Evolutionary conservation across 2,888 invertebrate genomes (phyloP), one percentile per base, ranked within the genome.

Genomic region (Desoria tigrina): DNA sequence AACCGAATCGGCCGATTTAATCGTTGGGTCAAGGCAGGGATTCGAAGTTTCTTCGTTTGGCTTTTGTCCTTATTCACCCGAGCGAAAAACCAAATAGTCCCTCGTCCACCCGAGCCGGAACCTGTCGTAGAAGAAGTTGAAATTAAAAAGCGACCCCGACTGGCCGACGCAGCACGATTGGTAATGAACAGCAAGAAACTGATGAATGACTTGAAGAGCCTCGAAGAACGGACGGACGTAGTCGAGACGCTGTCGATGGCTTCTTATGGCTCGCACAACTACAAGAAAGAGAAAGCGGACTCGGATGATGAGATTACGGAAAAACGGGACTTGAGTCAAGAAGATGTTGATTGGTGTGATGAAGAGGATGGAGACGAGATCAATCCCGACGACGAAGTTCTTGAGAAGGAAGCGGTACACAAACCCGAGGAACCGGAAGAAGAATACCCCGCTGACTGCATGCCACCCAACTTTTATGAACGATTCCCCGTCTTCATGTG

Each of bases 1-100:
- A 92, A 93, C 82, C 86, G 97, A 80, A 95, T 98, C 84, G 90
- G 89, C 68, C 87, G 93, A 79, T 93, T 93, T 82, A 89, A 86
- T 78, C 86, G 86, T 78, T 94, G 93, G 93, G 85, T 92, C 77
- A 94, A 94, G 82, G 32, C 62, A 0, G 59, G 65, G 1, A 58
- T 76, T 3, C 49, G 70, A 50, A n/a, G 32, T 18, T 53, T 65
- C 14, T 50, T 67, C 42, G 6, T 11, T 2, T 23, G 24, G 1
- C 50, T 72, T 11, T 50, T 61, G 6, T 55, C 56, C 0, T 51
- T 66, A 1, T 49, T 63, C 6, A 59, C 61, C 2, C 51, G 70
- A 14, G 53, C 61, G 6, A 65, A 65, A 26, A 94, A 94, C 85
- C 94, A 94, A 86, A 94, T 94, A 84, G 49, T 68, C 16, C 62